Percentiles rank a stretch among this genome's conserved stretches.
Evolutionary conservation across 1,140 invertebrate genomes (phyloP).

Genomic region (Cotesia typhae): DNA sequence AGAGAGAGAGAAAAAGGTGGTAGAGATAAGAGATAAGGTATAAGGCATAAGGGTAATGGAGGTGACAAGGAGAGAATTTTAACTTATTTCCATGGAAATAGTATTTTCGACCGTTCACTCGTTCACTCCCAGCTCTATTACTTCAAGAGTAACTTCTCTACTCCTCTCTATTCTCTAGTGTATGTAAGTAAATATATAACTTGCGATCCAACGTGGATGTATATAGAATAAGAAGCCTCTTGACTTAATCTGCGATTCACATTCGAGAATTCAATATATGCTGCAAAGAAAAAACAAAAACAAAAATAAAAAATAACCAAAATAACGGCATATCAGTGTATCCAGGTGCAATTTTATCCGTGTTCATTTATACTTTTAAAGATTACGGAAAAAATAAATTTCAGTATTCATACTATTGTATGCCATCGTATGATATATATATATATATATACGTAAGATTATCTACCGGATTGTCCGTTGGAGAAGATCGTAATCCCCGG

Average conservation of each 20-base stretch:
- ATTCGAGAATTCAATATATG: conserved; percentile 27
- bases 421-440: not conserved
- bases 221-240: conserved; percentile 21
- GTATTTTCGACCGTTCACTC: conserved; percentile 37
- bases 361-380: no score
- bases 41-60: not conserved
- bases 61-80: conserved; percentile 14
- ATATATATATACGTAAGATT: not conserved
- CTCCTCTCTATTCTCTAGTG: not conserved
- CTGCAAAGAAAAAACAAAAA: not conserved
- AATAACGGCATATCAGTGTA: conserved; percentile 5
- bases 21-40: not conserved
- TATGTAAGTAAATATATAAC: no score
- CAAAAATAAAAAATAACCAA: no score
- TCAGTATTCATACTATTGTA: not conserved
- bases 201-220: no score
- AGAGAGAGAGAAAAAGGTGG: not conserved
- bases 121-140: conserved; percentile 19
- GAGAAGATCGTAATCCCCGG: conserved; percentile 26
- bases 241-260: conserved; percentile 43
- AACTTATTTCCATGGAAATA: conserved; percentile 49
- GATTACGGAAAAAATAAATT: conserved; percentile 1
- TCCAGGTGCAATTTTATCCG: not conserved
- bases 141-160: conserved; percentile 17
- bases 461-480: conserved; percentile 17